Base-by-base conservation (phyloP, 2,888 invertebrate species). In the Tinea semifulvella region DNA sequence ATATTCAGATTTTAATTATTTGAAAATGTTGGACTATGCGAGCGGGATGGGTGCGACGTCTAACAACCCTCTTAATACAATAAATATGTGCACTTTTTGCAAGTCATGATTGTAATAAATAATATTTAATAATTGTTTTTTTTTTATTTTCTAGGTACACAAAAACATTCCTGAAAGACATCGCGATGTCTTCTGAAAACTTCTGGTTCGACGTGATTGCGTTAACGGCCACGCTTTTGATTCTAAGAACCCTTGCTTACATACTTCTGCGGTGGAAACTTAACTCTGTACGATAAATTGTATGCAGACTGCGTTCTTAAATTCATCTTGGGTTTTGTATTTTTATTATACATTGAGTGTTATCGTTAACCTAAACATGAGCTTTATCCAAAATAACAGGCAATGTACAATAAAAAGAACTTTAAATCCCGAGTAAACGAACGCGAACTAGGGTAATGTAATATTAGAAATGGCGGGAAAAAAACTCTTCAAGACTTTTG, bases 131-230 rank as follows among this genome's bases (percentile, higher is more conserved):
- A 22, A 22, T 8, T 7, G 8, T 22, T 22, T 22, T 22, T 22
- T 22, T 28, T n/a, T 11, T 28, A 28, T 11, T 36, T 36, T 36
- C 16, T 63, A 90, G 88, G 61, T 88, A 91, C 54, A 92, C 94
- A 0, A 69, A 80, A 27, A 90, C 91, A 60, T 93, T 98, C 64
- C 79, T 98, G 19, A 80, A 85, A 4, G 91, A 93, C 57, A 87
- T 97, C 44, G 91, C 92, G 44, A 89, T 93, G 85, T 74, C 82
- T 0, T 88, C 88, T 0, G 89, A 94, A 62, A 88, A 89, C 63
- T 95, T 94, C 67, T 90, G 90, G 87, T 88, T 89, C 56, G 94
- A 96, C 61, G 84, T 94, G 18, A 74, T 87, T 14, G 92, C 91
- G 0, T 82, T 96, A 14, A 63, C 84, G 19, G 58, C 85, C 17